Conservation (phyloP, 2,888 invertebrate genomes). For the Cylindroiulus punctatus region DNA sequence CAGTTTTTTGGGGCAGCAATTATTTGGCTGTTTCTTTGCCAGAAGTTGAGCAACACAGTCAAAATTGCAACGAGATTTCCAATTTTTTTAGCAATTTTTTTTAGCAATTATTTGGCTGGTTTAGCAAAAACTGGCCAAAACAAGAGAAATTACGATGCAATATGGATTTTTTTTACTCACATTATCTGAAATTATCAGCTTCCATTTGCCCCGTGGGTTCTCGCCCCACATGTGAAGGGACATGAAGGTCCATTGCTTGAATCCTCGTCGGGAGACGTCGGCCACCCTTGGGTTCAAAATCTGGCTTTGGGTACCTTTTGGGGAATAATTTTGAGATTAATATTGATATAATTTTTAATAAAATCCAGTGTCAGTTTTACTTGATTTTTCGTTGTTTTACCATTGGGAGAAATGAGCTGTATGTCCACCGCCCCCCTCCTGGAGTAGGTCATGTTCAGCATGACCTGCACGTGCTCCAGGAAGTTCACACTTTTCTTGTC, state of each 20-base stretch:
- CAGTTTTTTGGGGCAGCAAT: too few species aligned
- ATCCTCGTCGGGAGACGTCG: slow-evolving; percentile 78
- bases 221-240: slow-evolving; percentile 94
- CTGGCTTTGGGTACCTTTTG: slow-evolving; percentile 75
- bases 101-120: too few species aligned
- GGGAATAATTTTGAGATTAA: background rate
- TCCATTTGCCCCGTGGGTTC: slow-evolving; percentile 73
- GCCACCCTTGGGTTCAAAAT: slow-evolving; percentile 76
- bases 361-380: too few species aligned
- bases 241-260: slow-evolving; percentile 84
- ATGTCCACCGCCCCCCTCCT: slow-evolving; percentile 81
- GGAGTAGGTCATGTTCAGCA: slow-evolving; percentile 76
- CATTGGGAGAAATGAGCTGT: slow-evolving; percentile 78
- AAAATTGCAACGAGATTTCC: too few species aligned
- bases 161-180: slow-evolving; percentile 63
- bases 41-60: too few species aligned
- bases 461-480: slow-evolving; percentile 87
- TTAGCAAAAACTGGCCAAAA: too few species aligned
- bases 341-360: too few species aligned
- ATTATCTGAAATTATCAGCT: slow-evolving; percentile 65
- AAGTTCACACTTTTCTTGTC: slow-evolving; percentile 71
- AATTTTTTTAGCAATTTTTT: too few species aligned
- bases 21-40: too few species aligned
- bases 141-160: too few species aligned
- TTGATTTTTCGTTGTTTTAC: slow-evolving; percentile 66